Base-by-base conservation (phyloP, 2,113 vertebrate genomes). In the Garra rufa region DNA sequence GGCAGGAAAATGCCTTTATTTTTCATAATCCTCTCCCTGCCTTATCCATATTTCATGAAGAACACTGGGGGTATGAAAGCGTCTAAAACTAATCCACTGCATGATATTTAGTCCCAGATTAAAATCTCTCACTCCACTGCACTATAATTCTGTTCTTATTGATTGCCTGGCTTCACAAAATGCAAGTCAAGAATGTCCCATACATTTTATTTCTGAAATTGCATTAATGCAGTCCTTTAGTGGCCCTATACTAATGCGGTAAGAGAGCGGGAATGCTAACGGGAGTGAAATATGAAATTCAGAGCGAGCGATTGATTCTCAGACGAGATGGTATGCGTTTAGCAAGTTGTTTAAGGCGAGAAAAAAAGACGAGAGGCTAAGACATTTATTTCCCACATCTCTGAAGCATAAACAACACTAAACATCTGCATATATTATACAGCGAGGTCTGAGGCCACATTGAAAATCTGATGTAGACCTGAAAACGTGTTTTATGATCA, bases 1-100 rank as follows among this genome's bases (percentile, higher is more conserved):
- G 89, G 86, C 84, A 90, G 88, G 83, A 81, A 92, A 92, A 94
- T 90, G 89, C 88, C 89, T 93, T 93, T 91, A 92, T 93, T 93
- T 94, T 92, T 92, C 90, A 90, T 93, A 93, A 93, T 93, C 91
- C 90, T 88, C 85, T 88, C 76, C 67, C 87, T 84, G 73, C 88
- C 92, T 94, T 93, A 95, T 95, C 92, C 94, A 95, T 95, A 95
- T 95, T 95, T 94, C 93, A 95, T 95, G 93, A 94, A 91, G 91
- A 87, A 87, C 90, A 92, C 92, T 92, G 90, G 90, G 93, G 93
- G 92, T 94, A 93, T 92, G 92, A 94, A 93, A 94, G 93, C 92
- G 82, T 92, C 88, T 91, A 92, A 94, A 94, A 94, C 93, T 94
- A 95, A 95, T 95, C 94, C 94, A 94, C 94, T 93, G 89, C 91